Evolutionary conservation across 1,140 invertebrate species (phyloP).

Genomic region (Neodiprion virginianus): DNA sequence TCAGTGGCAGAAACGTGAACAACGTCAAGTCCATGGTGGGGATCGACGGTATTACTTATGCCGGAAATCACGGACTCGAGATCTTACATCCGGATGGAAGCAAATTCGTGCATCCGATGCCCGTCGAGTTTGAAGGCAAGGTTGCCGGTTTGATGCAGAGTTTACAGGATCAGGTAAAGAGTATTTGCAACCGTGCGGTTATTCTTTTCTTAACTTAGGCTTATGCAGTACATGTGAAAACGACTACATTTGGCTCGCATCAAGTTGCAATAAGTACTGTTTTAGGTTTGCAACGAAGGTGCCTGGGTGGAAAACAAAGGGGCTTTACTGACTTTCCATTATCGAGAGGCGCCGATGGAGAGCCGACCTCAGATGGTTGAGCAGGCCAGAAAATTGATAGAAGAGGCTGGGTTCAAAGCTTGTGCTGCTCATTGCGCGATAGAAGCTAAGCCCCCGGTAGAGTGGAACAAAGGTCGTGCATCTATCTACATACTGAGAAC

Average conservation of each 20-base stretch:
- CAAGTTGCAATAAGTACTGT: neutral
- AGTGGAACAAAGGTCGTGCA: slow-evolving; percentile 91
- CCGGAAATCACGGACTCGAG: slow-evolving; percentile 89
- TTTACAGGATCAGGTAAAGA: slow-evolving; percentile 78
- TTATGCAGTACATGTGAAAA: neutral
- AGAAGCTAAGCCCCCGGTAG: slow-evolving; percentile 86
- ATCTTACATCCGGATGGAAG: slow-evolving; percentile 89
- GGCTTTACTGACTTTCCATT: slow-evolving; percentile 86
- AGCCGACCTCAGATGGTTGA: slow-evolving; percentile 70
- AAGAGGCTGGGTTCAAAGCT: slow-evolving; percentile 77
- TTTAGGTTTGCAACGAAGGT: slow-evolving; percentile 79
- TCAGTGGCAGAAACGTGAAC: slow-evolving; percentile 85
- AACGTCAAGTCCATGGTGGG: slow-evolving; percentile 92
- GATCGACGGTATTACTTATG: slow-evolving; percentile 89
- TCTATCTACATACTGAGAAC: slow-evolving; percentile 90
- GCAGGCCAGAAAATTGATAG: slow-evolving; percentile 75
- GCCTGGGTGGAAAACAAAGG: slow-evolving; percentile 95
- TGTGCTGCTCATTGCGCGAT: slow-evolving; percentile 82
- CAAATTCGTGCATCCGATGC: slow-evolving; percentile 90
- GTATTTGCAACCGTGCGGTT: neutral
- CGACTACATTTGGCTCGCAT: too few relatives aligned
- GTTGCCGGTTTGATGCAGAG: slow-evolving; percentile 79
- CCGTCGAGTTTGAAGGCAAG: slow-evolving; percentile 82
- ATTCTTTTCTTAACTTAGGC: neutral
- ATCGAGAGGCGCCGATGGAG: slow-evolving; percentile 79